Conservation (phyloP, 64 coral and sea anemone species). For the Montipora cactus region DNA sequence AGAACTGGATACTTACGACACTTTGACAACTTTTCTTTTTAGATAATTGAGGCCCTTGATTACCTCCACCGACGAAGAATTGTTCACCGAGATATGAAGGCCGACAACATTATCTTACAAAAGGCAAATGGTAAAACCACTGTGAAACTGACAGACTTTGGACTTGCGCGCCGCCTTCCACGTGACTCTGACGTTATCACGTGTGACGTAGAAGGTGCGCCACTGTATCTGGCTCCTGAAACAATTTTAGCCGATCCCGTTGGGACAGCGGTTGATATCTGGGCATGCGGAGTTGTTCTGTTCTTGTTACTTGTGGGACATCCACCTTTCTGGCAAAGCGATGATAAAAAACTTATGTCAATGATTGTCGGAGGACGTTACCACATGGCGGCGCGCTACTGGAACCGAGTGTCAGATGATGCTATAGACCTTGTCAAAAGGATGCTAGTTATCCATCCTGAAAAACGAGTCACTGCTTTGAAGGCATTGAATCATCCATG, state of each 20-base stretch:
- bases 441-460: slow-evolving; percentile 17
- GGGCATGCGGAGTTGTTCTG: slow-evolving; percentile 40
- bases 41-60: slow-evolving; percentile 74
- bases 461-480: slow-evolving; percentile 17
- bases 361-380: slow-evolving; percentile 30
- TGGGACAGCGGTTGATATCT: slow-evolving; percentile 54
- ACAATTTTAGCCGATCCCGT: slow-evolving; percentile 25
- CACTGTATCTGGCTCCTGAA: slow-evolving; percentile 46
- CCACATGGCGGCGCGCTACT: slow-evolving; percentile 3
- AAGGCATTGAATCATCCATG: slow-evolving; percentile 42
- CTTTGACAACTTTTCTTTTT: not conserved
- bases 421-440: slow-evolving; percentile 38
- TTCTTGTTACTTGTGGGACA: slow-evolving; percentile 36
- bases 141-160: slow-evolving; percentile 25
- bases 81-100: slow-evolving; percentile 88
- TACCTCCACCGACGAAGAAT: slow-evolving; percentile 82
- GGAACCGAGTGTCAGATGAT: slow-evolving; percentile 33
- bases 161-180: slow-evolving; percentile 35
- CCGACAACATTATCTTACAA: slow-evolving; percentile 82
- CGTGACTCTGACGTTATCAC: slow-evolving; percentile 6
- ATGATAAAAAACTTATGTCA: slow-evolving; percentile 19
- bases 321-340: slow-evolving; percentile 38
- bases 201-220: slow-evolving; percentile 13
- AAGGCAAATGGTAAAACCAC: slow-evolving; percentile 25
- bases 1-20: too few species aligned